Conservation (phyloP, 2,113 vertebrate genomes). For the Tetraodon nigroviridis region DNA sequence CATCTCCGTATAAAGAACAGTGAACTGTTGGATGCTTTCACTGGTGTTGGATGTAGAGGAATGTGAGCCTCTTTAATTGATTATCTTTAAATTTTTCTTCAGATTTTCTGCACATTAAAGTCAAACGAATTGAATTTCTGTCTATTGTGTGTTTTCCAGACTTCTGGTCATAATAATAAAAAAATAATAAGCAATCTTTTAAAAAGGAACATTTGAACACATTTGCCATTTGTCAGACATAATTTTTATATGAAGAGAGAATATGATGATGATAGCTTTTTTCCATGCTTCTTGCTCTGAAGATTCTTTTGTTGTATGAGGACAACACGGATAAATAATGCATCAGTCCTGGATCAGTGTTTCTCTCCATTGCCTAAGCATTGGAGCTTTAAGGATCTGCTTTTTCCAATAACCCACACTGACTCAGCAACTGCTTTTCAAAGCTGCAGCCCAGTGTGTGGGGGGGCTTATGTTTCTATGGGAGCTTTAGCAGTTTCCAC, state of each 20-base stretch:
- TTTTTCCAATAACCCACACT: conserved; percentile 22
- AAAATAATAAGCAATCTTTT: neutral
- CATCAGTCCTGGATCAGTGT: conserved; percentile 19
- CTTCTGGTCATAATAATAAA: neutral
- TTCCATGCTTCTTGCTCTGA: conserved; percentile 8
- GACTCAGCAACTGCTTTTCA: conserved; percentile 8
- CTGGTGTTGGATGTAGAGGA: neutral
- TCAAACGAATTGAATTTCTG: neutral
- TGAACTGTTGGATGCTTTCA: neutral
- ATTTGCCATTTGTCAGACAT: no score
- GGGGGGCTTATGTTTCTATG: conserved; percentile 8
- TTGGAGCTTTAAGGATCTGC: conserved; percentile 34
- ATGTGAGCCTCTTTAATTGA: no score
- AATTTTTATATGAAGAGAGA: no score
- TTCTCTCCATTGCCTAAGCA: conserved; percentile 12
- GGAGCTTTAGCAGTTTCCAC: neutral
- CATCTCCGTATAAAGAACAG: neutral
- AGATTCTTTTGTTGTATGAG: conserved; percentile 5
- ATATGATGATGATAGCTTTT: neutral
- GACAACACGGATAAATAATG: conserved; percentile 51
- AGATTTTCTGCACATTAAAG: no score
- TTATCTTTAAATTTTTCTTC: no score
- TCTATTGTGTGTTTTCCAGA: neutral
- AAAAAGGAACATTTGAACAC: no score
- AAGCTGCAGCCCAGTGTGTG: neutral